Conservation (phyloP, 2,888 invertebrate species). For the Lampropteryx suffumata region DNA sequence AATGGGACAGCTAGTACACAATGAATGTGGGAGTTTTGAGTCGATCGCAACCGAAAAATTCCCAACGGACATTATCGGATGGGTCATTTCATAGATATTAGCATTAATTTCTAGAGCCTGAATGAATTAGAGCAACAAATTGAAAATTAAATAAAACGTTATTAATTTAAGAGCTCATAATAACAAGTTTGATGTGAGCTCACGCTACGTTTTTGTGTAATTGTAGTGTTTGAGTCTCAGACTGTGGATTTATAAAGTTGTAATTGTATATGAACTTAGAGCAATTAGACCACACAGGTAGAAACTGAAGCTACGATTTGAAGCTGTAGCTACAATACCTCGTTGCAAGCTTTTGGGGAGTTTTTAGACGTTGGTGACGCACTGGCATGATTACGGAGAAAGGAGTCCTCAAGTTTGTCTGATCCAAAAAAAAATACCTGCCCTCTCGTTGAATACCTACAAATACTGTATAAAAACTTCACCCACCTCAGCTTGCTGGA, state of each 20-base stretch:
- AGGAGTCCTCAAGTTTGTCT: no score
- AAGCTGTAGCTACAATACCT: background rate
- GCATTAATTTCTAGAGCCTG: constrained; percentile 11
- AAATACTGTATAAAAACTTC: no score
- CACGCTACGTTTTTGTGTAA: constrained; percentile 31
- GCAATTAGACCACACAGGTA: constrained; percentile 34
- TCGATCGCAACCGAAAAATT: no score
- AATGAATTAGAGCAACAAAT: constrained; percentile 28
- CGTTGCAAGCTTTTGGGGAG: no score
- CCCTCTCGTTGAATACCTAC: no score
- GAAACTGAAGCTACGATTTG: constrained; percentile 1
- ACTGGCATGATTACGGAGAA: no score
- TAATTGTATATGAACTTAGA: constrained; percentile 31
- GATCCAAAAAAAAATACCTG: no score
- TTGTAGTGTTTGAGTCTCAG: constrained; percentile 27
- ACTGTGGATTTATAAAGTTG: constrained; percentile 23
- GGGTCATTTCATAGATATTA: constrained; percentile 11
- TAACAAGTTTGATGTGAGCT: constrained; percentile 30
- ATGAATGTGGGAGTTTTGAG: no score
- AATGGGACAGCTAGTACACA: no score
- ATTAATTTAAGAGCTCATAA: constrained; percentile 34
- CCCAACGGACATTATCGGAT: no score
- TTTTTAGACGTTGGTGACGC: no score
- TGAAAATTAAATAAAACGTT: constrained; percentile 26
- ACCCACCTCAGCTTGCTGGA: no score